Evolutionary conservation across 2,888 invertebrate species (phyloP), one percentile per base, ranked within the genome.

Genomic region (Dinocampus coccinellae): DNA sequence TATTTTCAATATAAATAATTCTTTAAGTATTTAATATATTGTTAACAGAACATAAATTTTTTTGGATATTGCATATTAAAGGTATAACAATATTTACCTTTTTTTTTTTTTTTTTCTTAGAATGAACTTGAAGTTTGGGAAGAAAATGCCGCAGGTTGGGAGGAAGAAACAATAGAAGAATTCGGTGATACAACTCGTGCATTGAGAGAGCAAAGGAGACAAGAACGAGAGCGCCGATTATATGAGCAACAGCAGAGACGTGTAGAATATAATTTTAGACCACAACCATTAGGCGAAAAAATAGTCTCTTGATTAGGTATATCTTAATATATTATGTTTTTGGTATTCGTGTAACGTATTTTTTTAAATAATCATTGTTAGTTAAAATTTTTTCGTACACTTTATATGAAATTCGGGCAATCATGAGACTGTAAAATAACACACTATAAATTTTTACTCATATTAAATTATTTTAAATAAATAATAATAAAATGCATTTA

Each of bases 111-210:
- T 34, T 22, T 52, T 0, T 60, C 65, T 70, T 67, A 89, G 89
- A 88, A 88, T 58, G 90, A 90, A 75, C 84, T 90, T 16, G 89
- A 88, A 77, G 90, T 90, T 75, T 90, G 90, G 90, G 88, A 88
- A 70, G 90, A 90, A 63, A 89, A 89, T 74, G 84, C 81, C 22
- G 87, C 85, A n/a, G 89, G 89, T 34, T 90, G 90, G 90, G 90
- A 90, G 74, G 90, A 90, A 77, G 83, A 85, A 74, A 83, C 84
- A 0, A 69, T 77, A 0, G 82, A 85, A 64, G 85, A 86, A 73
- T 83, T 84, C 55, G 83, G 81, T 9, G 84, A 86, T 69, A 75
- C 83, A 0, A 79, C 81, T 4, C 79, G 77, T 75, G 78, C 79
- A n/a, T 65, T 86, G 3, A 78, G 85, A 22, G 85, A 85, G 55